phyloP scores from a whole-genome alignment of 2,888 invertebrate genomes.

The Dorcus parallelipipedus region DNA sequence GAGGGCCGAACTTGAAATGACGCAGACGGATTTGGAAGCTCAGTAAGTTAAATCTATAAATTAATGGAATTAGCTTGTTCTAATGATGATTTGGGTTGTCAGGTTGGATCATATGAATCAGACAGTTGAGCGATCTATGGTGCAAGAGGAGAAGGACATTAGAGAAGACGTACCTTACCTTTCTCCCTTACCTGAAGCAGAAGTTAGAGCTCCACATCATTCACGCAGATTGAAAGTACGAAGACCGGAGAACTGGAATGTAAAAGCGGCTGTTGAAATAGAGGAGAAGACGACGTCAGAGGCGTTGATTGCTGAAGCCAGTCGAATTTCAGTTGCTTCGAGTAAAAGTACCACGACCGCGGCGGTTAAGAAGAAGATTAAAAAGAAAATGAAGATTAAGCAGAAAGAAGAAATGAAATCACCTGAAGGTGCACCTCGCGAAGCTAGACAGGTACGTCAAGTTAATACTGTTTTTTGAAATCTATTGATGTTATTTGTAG shows the following conservation, averaged over 20 bases:
- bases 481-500: conserved; percentile 2
- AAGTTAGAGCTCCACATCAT: neutral
- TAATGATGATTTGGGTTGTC: neutral
- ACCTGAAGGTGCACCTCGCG: conserved; percentile 6
- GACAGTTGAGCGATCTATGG: conserved; percentile 37
- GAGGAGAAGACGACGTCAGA: conserved; percentile 19
- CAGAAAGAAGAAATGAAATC: conserved; percentile 5
- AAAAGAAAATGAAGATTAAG: neutral
- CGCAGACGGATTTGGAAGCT: conserved; percentile 38
- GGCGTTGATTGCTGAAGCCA: conserved; percentile 27
- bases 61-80: neutral
- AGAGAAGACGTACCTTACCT: conserved; percentile 25
- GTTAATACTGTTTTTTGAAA: neutral
- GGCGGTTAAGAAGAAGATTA: conserved; percentile 12
- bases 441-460: neutral
- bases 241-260: conserved; percentile 24
- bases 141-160: conserved; percentile 34
- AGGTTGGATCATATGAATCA: conserved; percentile 39
- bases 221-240: neutral
- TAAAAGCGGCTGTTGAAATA: conserved; percentile 24
- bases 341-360: conserved; percentile 11
- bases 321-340: conserved; percentile 19
- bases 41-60: conserved; percentile 25
- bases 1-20: conserved; percentile 34
- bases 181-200: conserved; percentile 7